Evolutionary conservation across 2,797 vertebrate genomes (phyloP), one percentile per base, ranked within the genome.

Genomic region (Tapera naevia): DNA sequence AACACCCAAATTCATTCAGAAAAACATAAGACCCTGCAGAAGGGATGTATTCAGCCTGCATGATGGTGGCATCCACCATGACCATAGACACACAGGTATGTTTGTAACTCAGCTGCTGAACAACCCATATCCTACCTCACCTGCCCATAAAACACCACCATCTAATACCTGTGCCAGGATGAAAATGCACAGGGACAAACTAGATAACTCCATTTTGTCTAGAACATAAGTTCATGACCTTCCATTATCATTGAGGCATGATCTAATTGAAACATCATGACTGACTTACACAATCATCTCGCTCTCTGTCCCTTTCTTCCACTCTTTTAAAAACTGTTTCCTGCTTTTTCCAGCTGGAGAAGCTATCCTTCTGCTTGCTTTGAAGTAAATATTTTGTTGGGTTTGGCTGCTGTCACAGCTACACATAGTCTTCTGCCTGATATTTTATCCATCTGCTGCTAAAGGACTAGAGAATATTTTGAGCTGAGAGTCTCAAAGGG

Each of bases 291-390:
- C 89, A 96, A 92, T 66, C 86, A 19, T 11, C 86, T 83, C 65
- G 66, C 50, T 46, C 80, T 83, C 71, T 39, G n/a, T 54, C 60
- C 50, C 35, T 7, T 13, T 45, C 64, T 88, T 80, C 25, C 56
- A 7, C 43, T 58, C 46, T 72, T 72, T 54, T 10, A n/a, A 62
- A 85, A 89, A 32, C 39, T 1, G 3, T 39, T 92, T 96, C 94
- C 92, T 94, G 91, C 58, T 67, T 85, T 93, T 89, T 86, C 81
- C 91, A 93, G 95, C 93, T 96, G 96, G 84, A 92, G 81, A 85
- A 5, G 7, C 43, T 33, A 43, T 80, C 81, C 92, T 83, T 82
- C 86, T 86, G 84, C 79, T 85, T 92, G 85, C 95, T 96, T 91
- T 86, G 92, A 93, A 93, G 79, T 80, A 93, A 95, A 94, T 35